phyloP scores from a whole-genome alignment of 2,888 invertebrate species.

The Drosophila vallismaia region DNA sequence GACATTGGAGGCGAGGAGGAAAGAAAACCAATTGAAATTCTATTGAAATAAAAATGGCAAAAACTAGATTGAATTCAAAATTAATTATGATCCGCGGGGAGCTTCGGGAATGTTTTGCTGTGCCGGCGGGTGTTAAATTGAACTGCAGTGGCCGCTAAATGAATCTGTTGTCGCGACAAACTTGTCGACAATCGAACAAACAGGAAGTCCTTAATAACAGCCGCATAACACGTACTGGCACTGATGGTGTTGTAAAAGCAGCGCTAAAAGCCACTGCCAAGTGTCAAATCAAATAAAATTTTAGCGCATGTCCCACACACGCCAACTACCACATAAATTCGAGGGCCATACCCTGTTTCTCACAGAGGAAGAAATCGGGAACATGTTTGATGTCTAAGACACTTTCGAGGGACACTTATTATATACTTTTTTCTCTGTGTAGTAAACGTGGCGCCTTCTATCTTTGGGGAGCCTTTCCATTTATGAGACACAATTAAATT shows the following conservation, averaged over 20 bases:
- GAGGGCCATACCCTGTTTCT: background rate
- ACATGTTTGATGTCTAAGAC: no score
- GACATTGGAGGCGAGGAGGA: constrained; percentile 50
- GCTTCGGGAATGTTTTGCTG: constrained; percentile 1
- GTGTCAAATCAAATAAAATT: constrained; percentile 76
- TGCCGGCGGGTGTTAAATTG: constrained; percentile 62
- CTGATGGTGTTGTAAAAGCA: constrained; percentile 30
- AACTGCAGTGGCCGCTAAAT: constrained; percentile 75
- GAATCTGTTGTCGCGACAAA: constrained; percentile 80
- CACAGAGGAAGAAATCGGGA: background rate
- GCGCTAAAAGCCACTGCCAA: constrained; percentile 60
- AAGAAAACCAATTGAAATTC: constrained; percentile 58
- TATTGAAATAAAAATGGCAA: constrained; percentile 61
- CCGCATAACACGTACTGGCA: constrained; percentile 6
- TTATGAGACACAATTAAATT: constrained; percentile 4
- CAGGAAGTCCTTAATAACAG: constrained; percentile 80
- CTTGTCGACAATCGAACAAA: constrained; percentile 57
- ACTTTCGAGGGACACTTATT: no score
- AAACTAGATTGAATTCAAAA: constrained; percentile 35
- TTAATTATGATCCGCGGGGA: constrained; percentile 28
- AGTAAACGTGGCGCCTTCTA: background rate
- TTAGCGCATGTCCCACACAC: constrained; percentile 77
- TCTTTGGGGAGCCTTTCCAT: constrained; percentile 1
- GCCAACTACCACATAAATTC: constrained; percentile 18
- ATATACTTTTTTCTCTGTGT: background rate